Evolutionary conservation across 2,797 vertebrate genomes (phyloP).

Genomic region (Pelodytes ibericus): DNA sequence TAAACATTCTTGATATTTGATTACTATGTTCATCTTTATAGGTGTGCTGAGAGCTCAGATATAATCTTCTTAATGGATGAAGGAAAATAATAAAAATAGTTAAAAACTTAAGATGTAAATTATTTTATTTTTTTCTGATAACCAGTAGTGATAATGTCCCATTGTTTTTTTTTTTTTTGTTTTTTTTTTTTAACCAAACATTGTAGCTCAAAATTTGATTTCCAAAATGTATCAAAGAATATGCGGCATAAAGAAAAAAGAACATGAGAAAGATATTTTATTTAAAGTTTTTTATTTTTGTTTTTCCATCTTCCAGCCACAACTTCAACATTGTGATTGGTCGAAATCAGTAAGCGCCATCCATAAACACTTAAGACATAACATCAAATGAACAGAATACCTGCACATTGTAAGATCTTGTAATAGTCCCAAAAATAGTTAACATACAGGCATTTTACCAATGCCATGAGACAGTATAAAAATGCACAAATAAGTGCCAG

Average conservation of each 20-base stretch:
- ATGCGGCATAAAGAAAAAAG: not conserved
- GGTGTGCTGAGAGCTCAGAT: too few species aligned
- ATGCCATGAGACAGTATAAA: slow-evolving; percentile 62
- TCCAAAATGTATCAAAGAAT: not conserved
- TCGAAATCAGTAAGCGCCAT: slow-evolving; percentile 57
- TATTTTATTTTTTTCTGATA: too few species aligned
- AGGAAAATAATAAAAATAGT: too few species aligned
- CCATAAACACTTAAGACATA: slow-evolving; percentile 55
- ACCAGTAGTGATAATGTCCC: too few species aligned
- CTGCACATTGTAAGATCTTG: slow-evolving; percentile 55
- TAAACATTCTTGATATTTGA: too few species aligned
- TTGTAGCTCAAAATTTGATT: not conserved
- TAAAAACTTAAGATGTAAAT: too few species aligned
- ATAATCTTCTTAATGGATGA: too few species aligned
- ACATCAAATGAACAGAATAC: slow-evolving; percentile 45
- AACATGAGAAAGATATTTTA: slow-evolving; percentile 28
- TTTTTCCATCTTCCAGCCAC: slow-evolving; percentile 53
- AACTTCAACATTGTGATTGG: slow-evolving; percentile 54
- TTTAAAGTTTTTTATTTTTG: slow-evolving; percentile 42
- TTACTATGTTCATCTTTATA: too few species aligned
- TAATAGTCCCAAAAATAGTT: slow-evolving; percentile 51
- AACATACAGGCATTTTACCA: slow-evolving; percentile 41
- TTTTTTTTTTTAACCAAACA: too few species aligned
- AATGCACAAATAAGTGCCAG: slow-evolving; percentile 65
- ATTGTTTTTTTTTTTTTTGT: too few species aligned